Conservation (phyloP, 2,888 invertebrate species). For the Idaea aversata region DNA sequence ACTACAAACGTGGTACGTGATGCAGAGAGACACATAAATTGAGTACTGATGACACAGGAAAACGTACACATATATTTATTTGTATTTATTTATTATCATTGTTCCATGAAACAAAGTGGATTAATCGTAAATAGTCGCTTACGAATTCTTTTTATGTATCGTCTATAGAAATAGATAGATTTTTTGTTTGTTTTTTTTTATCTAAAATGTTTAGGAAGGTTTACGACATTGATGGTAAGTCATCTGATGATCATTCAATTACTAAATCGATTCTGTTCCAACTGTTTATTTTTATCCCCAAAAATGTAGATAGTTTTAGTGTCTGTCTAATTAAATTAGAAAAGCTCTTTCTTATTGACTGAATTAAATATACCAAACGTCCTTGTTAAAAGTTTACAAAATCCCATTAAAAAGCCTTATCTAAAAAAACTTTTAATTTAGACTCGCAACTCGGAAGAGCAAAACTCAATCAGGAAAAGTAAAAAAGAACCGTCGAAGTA, state of each 20-base stretch:
- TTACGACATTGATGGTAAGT: slow-evolving; percentile 5
- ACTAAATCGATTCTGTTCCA: no score
- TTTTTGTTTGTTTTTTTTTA: not conserved
- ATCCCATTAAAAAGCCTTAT: slow-evolving; percentile 15
- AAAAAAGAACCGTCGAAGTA: slow-evolving; percentile 27
- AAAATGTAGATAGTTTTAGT: no score
- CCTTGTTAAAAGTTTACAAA: not conserved
- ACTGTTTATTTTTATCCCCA: no score
- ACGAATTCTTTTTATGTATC: not conserved
- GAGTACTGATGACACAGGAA: slow-evolving; percentile 9
- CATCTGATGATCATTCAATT: not conserved
- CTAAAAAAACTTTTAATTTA: slow-evolving; percentile 24
- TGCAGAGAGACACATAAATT: slow-evolving; percentile 18
- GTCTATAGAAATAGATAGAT: not conserved
- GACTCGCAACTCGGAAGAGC: slow-evolving; percentile 34
- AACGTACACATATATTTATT: slow-evolving; percentile 6
- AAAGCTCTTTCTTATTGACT: not conserved
- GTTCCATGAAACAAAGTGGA: not conserved
- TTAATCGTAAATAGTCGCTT: slow-evolving; percentile 1
- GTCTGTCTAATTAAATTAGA: not conserved
- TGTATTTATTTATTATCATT: not conserved
- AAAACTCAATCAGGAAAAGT: slow-evolving; percentile 47
- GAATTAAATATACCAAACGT: not conserved
- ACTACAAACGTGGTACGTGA: slow-evolving; percentile 33
- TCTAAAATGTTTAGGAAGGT: not conserved